Conservation (phyloP, 2,888 invertebrate genomes). For the Carabus problematicus region DNA sequence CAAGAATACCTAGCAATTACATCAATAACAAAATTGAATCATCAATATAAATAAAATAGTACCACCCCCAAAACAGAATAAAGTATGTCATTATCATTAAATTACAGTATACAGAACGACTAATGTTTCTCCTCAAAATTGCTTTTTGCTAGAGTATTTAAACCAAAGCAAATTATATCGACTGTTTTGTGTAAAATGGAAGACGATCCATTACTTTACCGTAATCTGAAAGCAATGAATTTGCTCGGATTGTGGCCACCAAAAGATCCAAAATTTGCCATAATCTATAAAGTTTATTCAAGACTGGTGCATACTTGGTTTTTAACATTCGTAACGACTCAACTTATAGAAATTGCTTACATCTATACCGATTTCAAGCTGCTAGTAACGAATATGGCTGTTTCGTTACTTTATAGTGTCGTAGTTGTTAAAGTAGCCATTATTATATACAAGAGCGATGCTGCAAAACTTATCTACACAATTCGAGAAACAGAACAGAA, state of each 20-base stretch:
- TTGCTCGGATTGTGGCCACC: conserved; percentile 39
- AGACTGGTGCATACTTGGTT: conserved; percentile 32
- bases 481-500: conserved; percentile 29
- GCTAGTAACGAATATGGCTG: conserved; percentile 31
- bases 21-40: too few species aligned
- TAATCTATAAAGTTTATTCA: conserved; percentile 21
- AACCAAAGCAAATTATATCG: neutral
- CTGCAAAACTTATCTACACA: conserved; percentile 20
- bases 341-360: conserved; percentile 38
- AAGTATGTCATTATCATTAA: too few species aligned
- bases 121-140: neutral
- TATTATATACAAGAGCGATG: conserved; percentile 21
- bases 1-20: too few species aligned
- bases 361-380: conserved; percentile 36
- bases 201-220: conserved; percentile 28
- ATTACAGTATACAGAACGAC: too few species aligned
- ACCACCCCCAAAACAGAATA: too few species aligned
- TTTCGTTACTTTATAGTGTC: conserved; percentile 33
- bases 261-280: conserved; percentile 15
- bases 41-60: too few species aligned
- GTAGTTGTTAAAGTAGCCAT: conserved; percentile 31
- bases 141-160: conserved; percentile 4
- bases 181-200: conserved; percentile 19
- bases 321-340: conserved; percentile 27
- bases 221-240: conserved; percentile 25